phyloP scores from a whole-genome alignment of 2,113 vertebrate species.

The Pangasianodon gigas region DNA sequence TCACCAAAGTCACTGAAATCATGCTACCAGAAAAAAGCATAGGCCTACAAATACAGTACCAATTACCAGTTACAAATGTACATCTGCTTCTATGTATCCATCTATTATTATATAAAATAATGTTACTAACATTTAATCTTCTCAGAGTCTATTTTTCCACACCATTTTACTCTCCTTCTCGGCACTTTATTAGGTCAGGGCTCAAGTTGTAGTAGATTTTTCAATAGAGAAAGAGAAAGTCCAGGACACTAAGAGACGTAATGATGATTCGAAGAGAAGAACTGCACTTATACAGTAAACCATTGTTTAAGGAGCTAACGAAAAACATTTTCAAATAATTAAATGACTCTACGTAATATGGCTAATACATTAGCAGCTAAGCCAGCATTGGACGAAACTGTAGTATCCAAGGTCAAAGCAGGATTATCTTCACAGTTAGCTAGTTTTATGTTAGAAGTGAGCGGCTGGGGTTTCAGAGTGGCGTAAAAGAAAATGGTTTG shows the following conservation, averaged over 20 bases:
- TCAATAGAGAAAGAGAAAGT: not conserved
- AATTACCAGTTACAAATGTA: not conserved
- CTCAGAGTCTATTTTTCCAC: not conserved
- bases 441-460: not conserved
- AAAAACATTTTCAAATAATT: not conserved
- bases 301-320: not conserved
- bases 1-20: not conserved
- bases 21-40: not conserved
- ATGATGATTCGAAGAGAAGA: not conserved
- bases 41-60: not conserved
- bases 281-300: not conserved
- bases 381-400: not conserved
- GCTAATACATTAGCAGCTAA: not conserved
- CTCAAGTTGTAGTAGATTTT: not conserved
- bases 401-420: not conserved
- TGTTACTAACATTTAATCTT: not conserved
- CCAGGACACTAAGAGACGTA: not conserved
- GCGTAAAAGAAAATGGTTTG: not conserved
- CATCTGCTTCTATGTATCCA: not conserved
- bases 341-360: not conserved
- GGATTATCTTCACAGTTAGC: not conserved
- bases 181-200: not conserved
- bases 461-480: not conserved
- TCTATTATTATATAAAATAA: not conserved
- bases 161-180: not conserved